Evolutionary conservation across 2,113 vertebrate genomes (phyloP), one percentile per base, ranked within the genome.

Genomic region (Bujurquina vittata): DNA sequence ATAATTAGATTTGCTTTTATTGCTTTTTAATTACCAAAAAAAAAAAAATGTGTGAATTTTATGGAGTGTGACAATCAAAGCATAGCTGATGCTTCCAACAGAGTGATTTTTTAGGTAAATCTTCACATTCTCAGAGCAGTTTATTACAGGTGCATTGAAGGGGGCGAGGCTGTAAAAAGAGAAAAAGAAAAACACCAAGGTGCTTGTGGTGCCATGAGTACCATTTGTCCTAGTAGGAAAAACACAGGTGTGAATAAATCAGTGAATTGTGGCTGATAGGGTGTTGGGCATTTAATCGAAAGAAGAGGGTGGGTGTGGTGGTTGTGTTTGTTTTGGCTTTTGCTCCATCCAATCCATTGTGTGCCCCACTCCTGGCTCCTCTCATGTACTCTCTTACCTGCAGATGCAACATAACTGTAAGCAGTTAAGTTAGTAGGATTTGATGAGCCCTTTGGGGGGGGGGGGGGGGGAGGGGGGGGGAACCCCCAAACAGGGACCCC

Each of bases 1-100:
- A 31, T 52, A 69, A 69, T 69, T 69, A 8, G 65, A 69, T 52
- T 49, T 69, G 15, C 65, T 49, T 69, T 52, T 69, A 69, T 69
- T 52, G 23, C 40, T 72, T 52, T 72, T 31, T 72, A 72, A 72
- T 72, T 17, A 72, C 43, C 43, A 15, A 69, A 49, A 67, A 65
- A 43, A 37, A 43, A 43, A 43, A 11, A 49, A 69, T 20, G 43
- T 37, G 23, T 29, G 57, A 56, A 22, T 49, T 33, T 37, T 54
- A 56, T 35, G 75, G 6, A 49, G 65, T 20, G 22, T 6, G 57
- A 31, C 33, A 31, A 35, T 57, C 23, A 67, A 20, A 31, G 22
- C 33, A 3, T 40, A 31, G 22, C 7, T 17, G 54, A 40, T n/a
- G 31, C 49, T 29, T 69, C 43, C 15, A 29, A 17, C 65, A 49